These are phyloP conservation scores for Polietes domitor DNA, from an alignment of 2,888 invertebrate species.

Conservation along the genomic window DNA sequence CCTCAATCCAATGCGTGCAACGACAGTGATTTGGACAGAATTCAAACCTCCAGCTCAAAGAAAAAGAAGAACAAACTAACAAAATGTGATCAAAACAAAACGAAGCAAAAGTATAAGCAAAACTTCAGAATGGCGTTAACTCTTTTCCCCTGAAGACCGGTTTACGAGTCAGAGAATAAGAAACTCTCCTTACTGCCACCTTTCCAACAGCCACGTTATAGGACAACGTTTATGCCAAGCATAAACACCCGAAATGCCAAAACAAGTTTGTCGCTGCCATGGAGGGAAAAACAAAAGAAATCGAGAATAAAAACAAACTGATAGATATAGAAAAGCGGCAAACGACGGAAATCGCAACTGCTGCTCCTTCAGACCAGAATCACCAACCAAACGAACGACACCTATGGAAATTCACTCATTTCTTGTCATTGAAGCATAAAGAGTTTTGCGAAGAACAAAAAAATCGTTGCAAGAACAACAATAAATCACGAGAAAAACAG, in stretches of 20 bases:
- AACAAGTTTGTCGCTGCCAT: conserved; percentile 19
- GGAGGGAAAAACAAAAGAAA: not conserved
- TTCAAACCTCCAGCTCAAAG: not conserved
- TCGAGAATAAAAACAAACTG: not conserved
- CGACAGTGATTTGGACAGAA: no score
- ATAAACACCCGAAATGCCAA: no score
- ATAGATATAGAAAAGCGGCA: conserved; percentile 26
- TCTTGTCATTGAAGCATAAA: no score
- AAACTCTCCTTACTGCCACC: not conserved
- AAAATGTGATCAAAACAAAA: no score
- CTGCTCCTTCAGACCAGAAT: conserved; percentile 26
- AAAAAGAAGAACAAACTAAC: conserved; percentile 6
- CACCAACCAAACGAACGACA: conserved; percentile 26
- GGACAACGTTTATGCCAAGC: no score
- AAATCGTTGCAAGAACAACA: no score
- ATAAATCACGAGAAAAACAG: not conserved
- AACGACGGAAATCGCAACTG: no score
- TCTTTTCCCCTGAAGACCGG: conserved; percentile 51
- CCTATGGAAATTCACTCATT: conserved; percentile 42
- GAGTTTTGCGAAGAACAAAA: no score
- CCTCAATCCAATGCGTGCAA: no score
- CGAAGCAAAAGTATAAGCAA: conserved; percentile 19
- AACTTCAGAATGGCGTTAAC: conserved; percentile 59
- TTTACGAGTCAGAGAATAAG: conserved; percentile 41
- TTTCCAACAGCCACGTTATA: conserved; percentile 39